Conservation (phyloP, 2,888 invertebrate genomes). For the Lasioglossum leucozonium region DNA sequence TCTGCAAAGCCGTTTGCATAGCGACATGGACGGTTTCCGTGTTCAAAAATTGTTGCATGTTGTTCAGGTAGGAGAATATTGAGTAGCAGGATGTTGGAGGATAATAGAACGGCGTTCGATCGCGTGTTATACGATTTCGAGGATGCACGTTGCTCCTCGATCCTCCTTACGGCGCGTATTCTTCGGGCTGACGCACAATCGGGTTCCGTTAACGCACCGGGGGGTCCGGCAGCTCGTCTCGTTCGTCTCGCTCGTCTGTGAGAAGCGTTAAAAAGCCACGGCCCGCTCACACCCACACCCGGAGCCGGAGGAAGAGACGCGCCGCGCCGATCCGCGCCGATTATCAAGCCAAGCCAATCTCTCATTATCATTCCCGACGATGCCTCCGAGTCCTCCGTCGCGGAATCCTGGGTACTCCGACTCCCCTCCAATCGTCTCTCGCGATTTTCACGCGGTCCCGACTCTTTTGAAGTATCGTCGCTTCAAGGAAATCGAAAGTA, state of each 20-base stretch:
- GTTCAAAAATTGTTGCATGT: not conserved
- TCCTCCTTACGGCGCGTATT: slow-evolving; percentile 37
- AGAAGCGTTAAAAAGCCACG: slow-evolving; percentile 70
- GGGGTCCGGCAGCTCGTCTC: slow-evolving; percentile 72
- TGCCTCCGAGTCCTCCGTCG: slow-evolving; percentile 67
- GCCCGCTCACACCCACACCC: slow-evolving; percentile 32
- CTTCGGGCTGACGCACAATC: slow-evolving; percentile 62
- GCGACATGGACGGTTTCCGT: not conserved
- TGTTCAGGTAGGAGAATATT: not conserved
- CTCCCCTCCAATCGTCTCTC: not conserved
- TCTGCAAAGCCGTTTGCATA: not conserved
- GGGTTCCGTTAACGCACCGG: slow-evolving; percentile 77
- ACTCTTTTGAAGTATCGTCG: not conserved
- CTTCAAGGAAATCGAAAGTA: not conserved
- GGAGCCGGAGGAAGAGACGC: slow-evolving; percentile 63
- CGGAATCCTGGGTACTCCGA: slow-evolving; percentile 54
- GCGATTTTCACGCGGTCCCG: slow-evolving; percentile 13
- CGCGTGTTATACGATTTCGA: slow-evolving; percentile 27
- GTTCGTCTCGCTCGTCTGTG: slow-evolving; percentile 45
- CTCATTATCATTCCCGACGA: slow-evolving; percentile 82
- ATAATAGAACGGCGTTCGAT: slow-evolving; percentile 54
- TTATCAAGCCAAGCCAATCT: slow-evolving; percentile 80
- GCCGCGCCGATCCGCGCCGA: slow-evolving; percentile 63
- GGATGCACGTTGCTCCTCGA: slow-evolving; percentile 20
- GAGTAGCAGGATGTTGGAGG: slow-evolving; percentile 10